These are phyloP conservation scores for Oxyscelio sp. DNA, from an alignment of 2,888 invertebrate species.

Conservation along the genomic window DNA sequence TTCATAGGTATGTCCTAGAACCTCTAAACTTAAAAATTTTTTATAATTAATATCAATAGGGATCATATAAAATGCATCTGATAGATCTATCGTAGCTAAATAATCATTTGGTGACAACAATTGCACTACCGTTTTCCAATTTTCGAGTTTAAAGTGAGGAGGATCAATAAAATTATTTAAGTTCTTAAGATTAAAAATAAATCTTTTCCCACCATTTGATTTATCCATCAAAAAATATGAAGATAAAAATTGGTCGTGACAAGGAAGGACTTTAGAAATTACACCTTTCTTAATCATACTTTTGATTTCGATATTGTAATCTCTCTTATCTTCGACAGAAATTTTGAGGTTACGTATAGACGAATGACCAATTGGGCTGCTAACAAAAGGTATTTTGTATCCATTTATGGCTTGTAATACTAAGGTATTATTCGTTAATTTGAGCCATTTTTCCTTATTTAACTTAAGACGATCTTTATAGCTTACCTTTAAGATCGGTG, in stretches of 20 bases:
- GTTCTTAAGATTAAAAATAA: neutral
- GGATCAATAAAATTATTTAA: neutral
- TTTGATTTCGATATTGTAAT: too few species aligned
- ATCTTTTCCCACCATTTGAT: too few species aligned
- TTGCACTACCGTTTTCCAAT: slow-evolving; percentile 1
- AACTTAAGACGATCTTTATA: neutral
- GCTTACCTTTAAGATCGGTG: neutral
- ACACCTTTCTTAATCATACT: too few species aligned
- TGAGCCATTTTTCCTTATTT: neutral
- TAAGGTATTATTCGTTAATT: neutral
- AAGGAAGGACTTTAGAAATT: too few species aligned
- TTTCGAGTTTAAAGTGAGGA: neutral
- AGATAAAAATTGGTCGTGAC: too few species aligned
- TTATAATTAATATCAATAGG: neutral
- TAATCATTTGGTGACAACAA: neutral
- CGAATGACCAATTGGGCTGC: too few species aligned
- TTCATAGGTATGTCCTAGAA: too few species aligned
- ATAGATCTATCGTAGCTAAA: neutral
- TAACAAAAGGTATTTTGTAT: too few species aligned
- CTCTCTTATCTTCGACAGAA: too few species aligned
- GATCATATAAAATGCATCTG: neutral
- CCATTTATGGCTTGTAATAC: too few species aligned
- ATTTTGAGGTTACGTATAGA: too few species aligned
- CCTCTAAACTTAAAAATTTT: slow-evolving; percentile 2
- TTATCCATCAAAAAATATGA: too few species aligned